Evolutionary conservation across 2,113 vertebrate species (phyloP).

Genomic region (Proteles cristata): DNA sequence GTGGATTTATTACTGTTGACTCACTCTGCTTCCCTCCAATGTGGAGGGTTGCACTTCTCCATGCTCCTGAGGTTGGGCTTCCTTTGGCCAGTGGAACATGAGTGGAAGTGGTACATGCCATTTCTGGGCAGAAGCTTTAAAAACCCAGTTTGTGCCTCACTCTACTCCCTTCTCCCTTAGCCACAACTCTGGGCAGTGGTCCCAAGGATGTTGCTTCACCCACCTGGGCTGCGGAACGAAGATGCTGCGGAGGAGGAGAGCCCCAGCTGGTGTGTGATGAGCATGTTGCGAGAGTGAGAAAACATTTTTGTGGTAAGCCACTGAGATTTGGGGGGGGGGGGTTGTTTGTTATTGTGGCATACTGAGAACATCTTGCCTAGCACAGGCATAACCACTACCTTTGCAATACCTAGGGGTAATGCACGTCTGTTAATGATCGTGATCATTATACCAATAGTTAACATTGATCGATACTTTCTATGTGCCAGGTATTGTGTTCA

Average conservation of each 20-base stretch:
- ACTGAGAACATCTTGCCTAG: not conserved
- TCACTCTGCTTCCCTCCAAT: not conserved
- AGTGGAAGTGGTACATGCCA: not conserved
- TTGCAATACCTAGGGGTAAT: not conserved
- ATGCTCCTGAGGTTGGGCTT: not conserved
- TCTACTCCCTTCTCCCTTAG: not conserved
- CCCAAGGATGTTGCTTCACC: not conserved
- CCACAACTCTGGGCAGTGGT: not conserved
- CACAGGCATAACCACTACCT: not conserved
- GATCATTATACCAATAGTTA: not conserved
- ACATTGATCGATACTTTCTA: not conserved
- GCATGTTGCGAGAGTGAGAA: not conserved
- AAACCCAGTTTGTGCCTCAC: not conserved
- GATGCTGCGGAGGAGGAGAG: not conserved
- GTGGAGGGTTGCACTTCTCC: not conserved
- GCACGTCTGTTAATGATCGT: not conserved
- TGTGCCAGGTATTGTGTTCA: not conserved
- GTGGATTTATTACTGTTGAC: not conserved
- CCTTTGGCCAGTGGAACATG: not conserved
- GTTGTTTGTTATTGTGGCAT: not conserved
- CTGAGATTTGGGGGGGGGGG: not conserved
- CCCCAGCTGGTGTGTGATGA: not conserved
- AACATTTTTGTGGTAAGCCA: not conserved
- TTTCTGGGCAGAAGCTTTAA: not conserved
- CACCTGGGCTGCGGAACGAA: not conserved